Base-by-base conservation (phyloP, 2,113 vertebrate species). In the Melospiza georgiana region DNA sequence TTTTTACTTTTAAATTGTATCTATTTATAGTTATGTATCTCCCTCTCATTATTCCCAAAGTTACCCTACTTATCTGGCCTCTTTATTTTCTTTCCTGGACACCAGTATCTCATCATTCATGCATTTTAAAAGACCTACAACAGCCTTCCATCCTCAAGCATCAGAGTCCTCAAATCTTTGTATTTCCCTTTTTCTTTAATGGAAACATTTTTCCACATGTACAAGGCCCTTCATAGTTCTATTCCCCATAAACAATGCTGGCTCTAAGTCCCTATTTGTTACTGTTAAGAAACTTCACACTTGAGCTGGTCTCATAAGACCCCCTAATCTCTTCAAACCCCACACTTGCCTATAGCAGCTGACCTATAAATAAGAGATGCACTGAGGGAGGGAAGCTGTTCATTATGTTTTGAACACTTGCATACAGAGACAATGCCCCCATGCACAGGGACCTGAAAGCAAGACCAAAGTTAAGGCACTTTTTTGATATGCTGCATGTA, bases 281-380 rank as follows among this genome's bases (percentile, higher is more conserved):
- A 94, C 88, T 86, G 92, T 84, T 92, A 90, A 72, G 46, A 65
- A 94, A 94, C 94, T 86, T 90, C 58, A 94, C 90, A 91, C 92
- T 94, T 85, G 61, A 94, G 80, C 69, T 89, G 61, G 88, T 94
- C 85, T 92, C 30, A 0, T 84, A 93, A 96, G 5, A 83, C 57
- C 49, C 67, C 16, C 31, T 88, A 81, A 95, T 93, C 93, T 93
- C 89, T 76, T 91, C 81, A 51, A 87, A 93, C 66, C 94, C 85
- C 52, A 46, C 31, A 30, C 54, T 88, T 92, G 82, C 67, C 80
- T 73, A 28, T 12, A 92, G 61, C 68, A 95, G 84, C 85, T 92
- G 92, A 92, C 54, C 73, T 96, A 90, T 41, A 96, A 94, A 84
- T 54, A 94, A 52, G 74, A 92, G 73, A 84, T 82, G 67, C 84